Evolutionary conservation across 64 coral and sea anemone genomes (phyloP), one percentile per base, ranked within the genome.

Genomic region (Montipora foliosa): DNA sequence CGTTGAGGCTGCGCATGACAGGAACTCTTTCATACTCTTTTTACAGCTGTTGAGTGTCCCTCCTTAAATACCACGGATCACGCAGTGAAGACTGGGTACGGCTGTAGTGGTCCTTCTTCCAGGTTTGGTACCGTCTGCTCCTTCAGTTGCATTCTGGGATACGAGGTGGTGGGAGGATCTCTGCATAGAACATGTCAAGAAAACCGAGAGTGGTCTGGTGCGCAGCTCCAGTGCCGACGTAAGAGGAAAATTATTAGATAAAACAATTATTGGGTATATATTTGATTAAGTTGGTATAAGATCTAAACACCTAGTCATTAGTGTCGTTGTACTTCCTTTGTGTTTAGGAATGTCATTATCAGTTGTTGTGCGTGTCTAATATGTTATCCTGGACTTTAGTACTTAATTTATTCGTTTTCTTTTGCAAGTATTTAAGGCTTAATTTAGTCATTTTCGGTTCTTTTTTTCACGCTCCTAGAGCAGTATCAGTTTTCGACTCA

Each of bases 91-190:
- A 47, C 80, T 59, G 79, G 81, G 7, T 75, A 76, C 17, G 80
- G 73, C 21, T 92, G 90, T 58, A 66, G 14, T 78, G 90, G 74
- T 19, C 15, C 50, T 2, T 67, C 69, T 75, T 64, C 80, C 16
- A 58, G 10, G 19, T 86, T 85, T 50, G 74, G 82, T 47, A 86
- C 90, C 29, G n/a, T 75, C 58, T 92, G 90, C 57, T 48, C 25
- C 6, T 85, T 92, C 59, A 75, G 74, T 49, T 92, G 90, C 73
- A 62, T 45, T 15, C 49, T 62, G 73, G 90, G 90, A 75, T 92
- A 92, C 44, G 19, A 75, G 52, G 19, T 44, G 19, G 58, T 47
- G 17, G 44, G 37, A 47, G 90, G 90, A 45, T 92, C 90, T 12
- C 46, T 60, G 24, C 75, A 57, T 16, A 76, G 90, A 77, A 92